Evolutionary conservation across 2,113 vertebrate genomes (phyloP).

Genomic region (Excalfactoria chinensis): DNA sequence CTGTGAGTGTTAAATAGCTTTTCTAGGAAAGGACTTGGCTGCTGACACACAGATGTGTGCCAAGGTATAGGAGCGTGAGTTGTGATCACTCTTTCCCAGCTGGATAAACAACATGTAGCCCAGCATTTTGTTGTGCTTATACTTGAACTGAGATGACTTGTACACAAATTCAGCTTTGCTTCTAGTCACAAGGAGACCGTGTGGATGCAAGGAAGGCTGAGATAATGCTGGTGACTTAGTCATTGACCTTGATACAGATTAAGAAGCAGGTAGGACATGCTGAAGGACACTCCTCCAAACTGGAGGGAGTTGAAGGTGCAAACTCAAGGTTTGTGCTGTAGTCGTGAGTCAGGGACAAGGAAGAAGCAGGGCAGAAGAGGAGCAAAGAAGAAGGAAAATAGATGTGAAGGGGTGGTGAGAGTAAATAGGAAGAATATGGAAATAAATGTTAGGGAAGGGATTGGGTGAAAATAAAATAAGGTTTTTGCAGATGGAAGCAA

Average conservation of each 20-base stretch:
- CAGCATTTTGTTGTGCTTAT: background rate
- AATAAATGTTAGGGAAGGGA: background rate
- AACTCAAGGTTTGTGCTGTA: background rate
- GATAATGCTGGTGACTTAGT: fast-evolving
- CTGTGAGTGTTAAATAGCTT: background rate
- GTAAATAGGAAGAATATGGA: background rate
- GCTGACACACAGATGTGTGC: background rate
- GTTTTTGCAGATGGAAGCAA: background rate
- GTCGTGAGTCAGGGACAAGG: background rate
- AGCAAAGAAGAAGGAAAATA: background rate
- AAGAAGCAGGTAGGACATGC: fast-evolving
- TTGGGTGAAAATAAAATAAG: background rate
- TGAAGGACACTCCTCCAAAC: background rate
- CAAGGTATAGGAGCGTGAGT: background rate
- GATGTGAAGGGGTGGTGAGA: background rate
- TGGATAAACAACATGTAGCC: fast-evolving
- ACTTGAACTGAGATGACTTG: background rate
- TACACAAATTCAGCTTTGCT: background rate
- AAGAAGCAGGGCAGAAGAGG: background rate
- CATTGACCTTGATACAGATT: background rate
- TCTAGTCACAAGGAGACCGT: background rate
- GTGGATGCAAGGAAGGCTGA: background rate
- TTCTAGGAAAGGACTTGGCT: background rate
- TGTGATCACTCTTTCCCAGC: background rate
- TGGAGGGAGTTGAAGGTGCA: background rate